Conservation (phyloP, 2,797 vertebrate genomes). For the Apodemus agrarius region DNA sequence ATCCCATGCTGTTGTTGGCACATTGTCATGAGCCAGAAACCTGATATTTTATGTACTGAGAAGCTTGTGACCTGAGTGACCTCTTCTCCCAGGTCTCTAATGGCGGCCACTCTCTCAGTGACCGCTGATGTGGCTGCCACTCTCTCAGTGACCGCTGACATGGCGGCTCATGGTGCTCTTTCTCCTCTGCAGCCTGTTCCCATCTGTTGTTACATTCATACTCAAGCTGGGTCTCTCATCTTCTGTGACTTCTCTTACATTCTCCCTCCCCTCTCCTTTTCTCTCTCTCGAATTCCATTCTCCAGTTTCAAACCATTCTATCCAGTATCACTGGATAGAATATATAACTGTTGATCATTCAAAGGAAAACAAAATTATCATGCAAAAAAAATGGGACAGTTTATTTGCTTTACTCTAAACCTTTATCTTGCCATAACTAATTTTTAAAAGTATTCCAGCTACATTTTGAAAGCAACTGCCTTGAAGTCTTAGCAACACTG, state of each 20-base stretch:
- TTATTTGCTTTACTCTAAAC: background rate
- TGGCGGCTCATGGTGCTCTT: background rate
- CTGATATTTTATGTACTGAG: background rate
- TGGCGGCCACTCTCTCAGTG: background rate
- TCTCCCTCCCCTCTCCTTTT: background rate
- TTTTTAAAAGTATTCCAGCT: background rate
- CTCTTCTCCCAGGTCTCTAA: background rate
- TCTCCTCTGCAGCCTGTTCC: background rate
- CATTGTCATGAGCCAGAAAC: background rate
- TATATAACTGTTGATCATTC: background rate
- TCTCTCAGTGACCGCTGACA: background rate
- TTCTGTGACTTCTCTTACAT: background rate
- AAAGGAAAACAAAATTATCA: background rate
- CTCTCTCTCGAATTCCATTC: background rate
- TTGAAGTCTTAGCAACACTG: background rate
- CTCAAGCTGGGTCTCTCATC: background rate
- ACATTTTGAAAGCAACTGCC: constrained; percentile 18
- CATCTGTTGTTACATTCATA: background rate
- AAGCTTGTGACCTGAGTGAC: background rate
- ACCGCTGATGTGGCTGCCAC: no score
- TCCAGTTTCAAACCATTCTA: constrained; percentile 22
- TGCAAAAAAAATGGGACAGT: background rate
- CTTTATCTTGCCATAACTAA: background rate
- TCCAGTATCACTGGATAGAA: background rate
- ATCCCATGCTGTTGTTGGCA: background rate